Percentiles rank a stretch among this genome's conserved stretches.
phyloP scores from a whole-genome alignment of 2,797 vertebrate genomes.

The Garrulus glandarius region DNA sequence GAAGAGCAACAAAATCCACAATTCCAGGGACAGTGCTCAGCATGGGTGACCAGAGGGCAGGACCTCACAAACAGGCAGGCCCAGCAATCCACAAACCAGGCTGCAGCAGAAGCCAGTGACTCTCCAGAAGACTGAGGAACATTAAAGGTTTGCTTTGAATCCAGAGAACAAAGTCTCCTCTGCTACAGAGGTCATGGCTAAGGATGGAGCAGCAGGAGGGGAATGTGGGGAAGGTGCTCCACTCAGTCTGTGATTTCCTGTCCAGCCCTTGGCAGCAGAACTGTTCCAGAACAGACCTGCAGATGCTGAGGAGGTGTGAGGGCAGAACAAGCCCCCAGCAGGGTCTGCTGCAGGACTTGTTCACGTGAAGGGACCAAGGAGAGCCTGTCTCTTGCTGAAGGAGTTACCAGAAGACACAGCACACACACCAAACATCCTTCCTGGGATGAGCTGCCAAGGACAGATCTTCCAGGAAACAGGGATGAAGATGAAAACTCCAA shows the following conservation, averaged over 20 bases:
- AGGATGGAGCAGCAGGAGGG: background rate
- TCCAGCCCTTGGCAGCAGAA: background rate
- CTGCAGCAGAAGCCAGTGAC: background rate
- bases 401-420: background rate
- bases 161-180: background rate
- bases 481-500: background rate
- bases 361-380: background rate
- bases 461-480: background rate
- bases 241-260: background rate
- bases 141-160: background rate
- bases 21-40: background rate
- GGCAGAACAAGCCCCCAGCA: background rate
- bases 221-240: background rate
- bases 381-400: background rate
- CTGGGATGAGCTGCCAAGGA: background rate
- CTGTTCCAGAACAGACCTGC: background rate
- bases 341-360: rapidly evolving
- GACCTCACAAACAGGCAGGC: background rate
- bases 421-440: background rate
- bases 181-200: background rate
- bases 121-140: background rate
- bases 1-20: background rate
- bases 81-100: background rate
- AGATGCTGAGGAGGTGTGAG: background rate
- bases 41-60: background rate